Evolutionary conservation across 2,888 invertebrate species (phyloP), one percentile per base, ranked within the genome.

Genomic region (Ptychoptera contaminata): DNA sequence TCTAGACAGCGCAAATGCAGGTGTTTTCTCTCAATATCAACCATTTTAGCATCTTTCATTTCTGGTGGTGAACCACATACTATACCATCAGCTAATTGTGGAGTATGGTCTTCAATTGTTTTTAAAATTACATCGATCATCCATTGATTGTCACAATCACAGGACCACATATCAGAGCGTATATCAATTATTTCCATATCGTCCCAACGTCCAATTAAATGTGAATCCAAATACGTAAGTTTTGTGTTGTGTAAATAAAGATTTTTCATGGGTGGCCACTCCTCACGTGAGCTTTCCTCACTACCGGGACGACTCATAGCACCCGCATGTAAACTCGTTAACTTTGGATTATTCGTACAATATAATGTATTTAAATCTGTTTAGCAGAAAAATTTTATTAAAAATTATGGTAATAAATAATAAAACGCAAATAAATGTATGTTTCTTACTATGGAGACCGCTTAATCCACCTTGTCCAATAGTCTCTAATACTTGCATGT

Each of bases 71-170:
- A 67, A 1, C 68, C 67, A 56, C 86, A 87, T n/a, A 73, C 75
- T 50, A 49, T 68, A 47, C 63, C 50, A n/a, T 59, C 56, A 50
- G 55, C 47, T 12, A 54, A 47, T 2, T 47, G 7, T 1, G 55
- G 51, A 1, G 45, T 52, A 38, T 35, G 41, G 3, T 53, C 53
- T 32, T 47, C 52, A 31, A 59, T 65, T 2, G 79, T 68, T 14
- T 70, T 58, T 0, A 72, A 70, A 38, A 76, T 71, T 40, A 85
- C 64, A 31, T 76, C 72, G 12, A 85, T 75, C 64, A 88, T 71
- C 76, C 82, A 82, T 55, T 82, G 78, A 47, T 86, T 85, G 48
- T 77, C 72, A 55, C 82, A 83, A 58, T 86, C 84, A 57, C 88
- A 90, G 23, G 73, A 67, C 78, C 76, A 88, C 0, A 81, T 78